phyloP scores from a whole-genome alignment of 1,140 invertebrate genomes.

The Batillaria attramentaria region DNA sequence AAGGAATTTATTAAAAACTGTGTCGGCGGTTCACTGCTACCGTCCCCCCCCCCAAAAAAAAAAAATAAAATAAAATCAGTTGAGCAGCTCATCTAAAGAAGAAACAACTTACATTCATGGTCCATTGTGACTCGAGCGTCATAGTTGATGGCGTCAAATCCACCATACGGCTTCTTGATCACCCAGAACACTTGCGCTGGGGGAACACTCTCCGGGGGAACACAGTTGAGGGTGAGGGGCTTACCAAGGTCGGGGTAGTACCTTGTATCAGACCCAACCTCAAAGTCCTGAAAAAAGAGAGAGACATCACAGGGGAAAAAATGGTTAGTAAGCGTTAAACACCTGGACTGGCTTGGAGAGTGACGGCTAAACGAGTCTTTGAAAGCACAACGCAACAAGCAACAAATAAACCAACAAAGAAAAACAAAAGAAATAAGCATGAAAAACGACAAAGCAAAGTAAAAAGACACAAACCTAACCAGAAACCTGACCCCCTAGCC shows the following conservation, averaged over 20 bases:
- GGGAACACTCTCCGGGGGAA: conserved; percentile 65
- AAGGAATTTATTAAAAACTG: neutral
- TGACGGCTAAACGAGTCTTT: too few species aligned
- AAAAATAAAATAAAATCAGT: neutral
- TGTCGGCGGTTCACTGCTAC: neutral
- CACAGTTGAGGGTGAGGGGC: conserved; percentile 54
- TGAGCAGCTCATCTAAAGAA: neutral
- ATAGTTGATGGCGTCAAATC: conserved; percentile 56
- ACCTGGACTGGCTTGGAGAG: too few species aligned
- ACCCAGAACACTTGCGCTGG: conserved; percentile 62
- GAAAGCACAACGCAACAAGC: neutral
- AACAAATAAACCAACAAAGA: neutral
- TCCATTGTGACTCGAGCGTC: conserved; percentile 64
- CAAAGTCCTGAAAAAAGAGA: conserved; percentile 45
- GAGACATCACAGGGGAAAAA: too few species aligned
- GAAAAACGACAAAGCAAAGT: neutral
- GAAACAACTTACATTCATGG: conserved; percentile 59
- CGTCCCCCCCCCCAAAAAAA: neutral
- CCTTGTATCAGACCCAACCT: conserved; percentile 1
- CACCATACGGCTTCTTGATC: conserved; percentile 41
- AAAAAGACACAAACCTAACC: neutral
- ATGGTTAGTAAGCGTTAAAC: too few species aligned
- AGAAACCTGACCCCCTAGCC: too few species aligned
- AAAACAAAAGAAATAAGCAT: neutral
- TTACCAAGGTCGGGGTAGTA: conserved; percentile 42